Conservation (phyloP, 2,113 vertebrate species). For the Coturnix japonica region DNA sequence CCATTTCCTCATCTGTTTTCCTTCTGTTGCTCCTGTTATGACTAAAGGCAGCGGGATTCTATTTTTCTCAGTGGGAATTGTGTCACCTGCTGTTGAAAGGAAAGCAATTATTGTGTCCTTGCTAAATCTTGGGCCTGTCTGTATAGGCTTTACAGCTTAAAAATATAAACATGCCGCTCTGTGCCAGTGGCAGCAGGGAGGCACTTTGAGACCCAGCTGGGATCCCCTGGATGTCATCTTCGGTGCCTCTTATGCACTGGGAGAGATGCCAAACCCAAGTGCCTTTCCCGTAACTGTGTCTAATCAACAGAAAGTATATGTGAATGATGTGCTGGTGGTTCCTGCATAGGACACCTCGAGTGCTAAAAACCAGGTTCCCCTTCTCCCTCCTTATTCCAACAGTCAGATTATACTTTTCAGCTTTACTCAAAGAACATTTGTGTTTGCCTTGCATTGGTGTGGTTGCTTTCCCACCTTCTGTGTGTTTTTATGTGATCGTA, state of each 20-base stretch:
- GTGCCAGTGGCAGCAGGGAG: conserved; percentile 57
- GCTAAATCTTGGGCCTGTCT: conserved; percentile 64
- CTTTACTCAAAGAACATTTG: neutral
- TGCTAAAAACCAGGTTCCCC: neutral
- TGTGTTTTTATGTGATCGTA: conserved; percentile 2
- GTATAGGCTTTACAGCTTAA: conserved; percentile 54
- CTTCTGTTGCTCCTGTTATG: conserved; percentile 61
- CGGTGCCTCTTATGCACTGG: conserved; percentile 62
- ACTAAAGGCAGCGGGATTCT: conserved; percentile 54
- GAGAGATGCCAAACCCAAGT: conserved; percentile 52
- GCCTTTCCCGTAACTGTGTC: conserved; percentile 33
- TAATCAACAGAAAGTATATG: conserved; percentile 41
- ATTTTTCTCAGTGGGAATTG: conserved; percentile 66
- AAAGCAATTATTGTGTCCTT: conserved; percentile 75
- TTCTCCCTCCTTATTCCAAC: neutral
- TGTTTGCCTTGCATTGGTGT: neutral
- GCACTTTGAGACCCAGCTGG: conserved; percentile 55
- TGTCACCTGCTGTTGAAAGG: conserved; percentile 67
- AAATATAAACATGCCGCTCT: conserved; percentile 45
- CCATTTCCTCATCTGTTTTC: conserved; percentile 57
- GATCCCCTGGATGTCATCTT: conserved; percentile 70
- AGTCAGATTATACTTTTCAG: neutral
- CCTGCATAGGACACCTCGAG: neutral
- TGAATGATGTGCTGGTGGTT: neutral
- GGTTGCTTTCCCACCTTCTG: neutral